These are phyloP conservation scores for Phortica variegata DNA, from an alignment of 1,140 invertebrate species.

Conservation along the genomic window DNA sequence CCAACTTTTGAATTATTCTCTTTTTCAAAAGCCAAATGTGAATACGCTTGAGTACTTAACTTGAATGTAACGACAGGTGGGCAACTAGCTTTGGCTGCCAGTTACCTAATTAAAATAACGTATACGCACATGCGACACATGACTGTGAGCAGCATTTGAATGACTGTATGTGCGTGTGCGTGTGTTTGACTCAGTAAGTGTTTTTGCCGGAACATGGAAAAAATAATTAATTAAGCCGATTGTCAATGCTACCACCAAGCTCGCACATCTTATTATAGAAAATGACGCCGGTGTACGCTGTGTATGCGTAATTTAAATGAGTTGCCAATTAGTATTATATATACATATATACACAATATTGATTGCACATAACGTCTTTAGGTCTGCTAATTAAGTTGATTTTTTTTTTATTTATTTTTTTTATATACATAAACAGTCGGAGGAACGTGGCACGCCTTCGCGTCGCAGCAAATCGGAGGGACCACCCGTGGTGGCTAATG, in stretches of 20 bases:
- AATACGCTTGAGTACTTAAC: neutral
- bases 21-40: too few species aligned
- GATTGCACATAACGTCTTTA: neutral
- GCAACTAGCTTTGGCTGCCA: conserved; percentile 4
- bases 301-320: conserved; percentile 46
- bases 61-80: conserved; percentile 3
- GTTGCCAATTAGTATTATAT: conserved; percentile 42
- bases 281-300: conserved; percentile 33
- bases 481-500: conserved; percentile 61
- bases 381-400: conserved; percentile 43
- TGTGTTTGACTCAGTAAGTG: too few species aligned
- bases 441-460: conserved; percentile 60
- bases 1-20: too few species aligned
- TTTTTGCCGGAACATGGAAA: too few species aligned
- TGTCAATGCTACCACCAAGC: conserved; percentile 14
- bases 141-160: conserved; percentile 14
- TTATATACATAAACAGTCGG: conserved; percentile 64
- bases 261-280: too few species aligned
- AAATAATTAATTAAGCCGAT: neutral
- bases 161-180: neutral
- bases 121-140: conserved; percentile 33
- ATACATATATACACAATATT: conserved; percentile 2
- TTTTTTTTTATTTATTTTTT: conserved; percentile 30
- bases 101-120: conserved; percentile 41
- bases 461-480: conserved; percentile 73